These are phyloP conservation scores for Micrastur ruficollis DNA, from an alignment of 2,797 vertebrate species.

Conservation along the genomic window DNA sequence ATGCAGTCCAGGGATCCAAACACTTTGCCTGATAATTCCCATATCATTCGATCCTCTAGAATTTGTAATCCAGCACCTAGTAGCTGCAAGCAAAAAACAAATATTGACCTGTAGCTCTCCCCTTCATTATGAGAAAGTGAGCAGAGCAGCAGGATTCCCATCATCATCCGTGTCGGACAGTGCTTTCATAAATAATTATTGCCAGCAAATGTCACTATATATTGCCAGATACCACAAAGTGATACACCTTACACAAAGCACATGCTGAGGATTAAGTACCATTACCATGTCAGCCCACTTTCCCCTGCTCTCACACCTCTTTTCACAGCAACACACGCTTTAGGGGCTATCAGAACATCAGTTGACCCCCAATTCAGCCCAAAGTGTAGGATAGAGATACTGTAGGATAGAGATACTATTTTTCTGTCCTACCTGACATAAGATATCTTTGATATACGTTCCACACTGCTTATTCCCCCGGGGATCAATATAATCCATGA, in stretches of 20 bases:
- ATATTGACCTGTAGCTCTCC: background rate
- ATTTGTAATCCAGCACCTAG: background rate
- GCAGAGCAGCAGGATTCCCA: background rate
- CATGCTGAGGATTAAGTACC: background rate
- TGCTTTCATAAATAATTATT: background rate
- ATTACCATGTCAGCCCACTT: background rate
- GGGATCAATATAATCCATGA: slow-evolving; percentile 77
- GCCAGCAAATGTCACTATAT: background rate
- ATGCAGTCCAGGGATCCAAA: background rate
- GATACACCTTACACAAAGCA: background rate
- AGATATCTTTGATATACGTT: slow-evolving; percentile 81
- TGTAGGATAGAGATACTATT: background rate
- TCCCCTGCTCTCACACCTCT: background rate
- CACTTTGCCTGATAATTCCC: background rate
- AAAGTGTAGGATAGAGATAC: background rate
- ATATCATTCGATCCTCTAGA: background rate
- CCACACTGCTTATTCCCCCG: slow-evolving; percentile 70
- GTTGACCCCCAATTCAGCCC: background rate
- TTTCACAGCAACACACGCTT: background rate
- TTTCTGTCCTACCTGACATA: slow-evolving; percentile 82
- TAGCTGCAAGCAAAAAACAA: background rate
- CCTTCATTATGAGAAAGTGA: background rate
- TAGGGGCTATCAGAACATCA: background rate
- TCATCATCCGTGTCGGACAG: background rate
- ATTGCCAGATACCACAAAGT: background rate